Evolutionary conservation across 2,888 invertebrate genomes (phyloP).

Genomic region (Exephanes ischioxanthus): DNA sequence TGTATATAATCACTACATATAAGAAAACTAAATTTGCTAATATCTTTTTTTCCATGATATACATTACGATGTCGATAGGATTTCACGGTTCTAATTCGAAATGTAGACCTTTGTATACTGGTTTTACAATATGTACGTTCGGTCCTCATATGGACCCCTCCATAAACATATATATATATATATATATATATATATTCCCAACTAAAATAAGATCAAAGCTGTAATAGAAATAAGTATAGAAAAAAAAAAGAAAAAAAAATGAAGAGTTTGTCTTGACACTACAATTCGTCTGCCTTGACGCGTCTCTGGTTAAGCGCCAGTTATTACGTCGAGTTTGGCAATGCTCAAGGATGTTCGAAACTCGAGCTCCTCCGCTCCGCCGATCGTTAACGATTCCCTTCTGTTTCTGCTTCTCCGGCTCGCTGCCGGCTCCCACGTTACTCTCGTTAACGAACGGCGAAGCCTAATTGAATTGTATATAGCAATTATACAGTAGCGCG

Average conservation of each 20-base stretch:
- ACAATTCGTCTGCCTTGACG: conserved; percentile 35
- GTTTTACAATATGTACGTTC: no score
- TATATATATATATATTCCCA: not conserved
- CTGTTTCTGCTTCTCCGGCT: conserved; percentile 1
- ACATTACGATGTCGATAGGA: no score
- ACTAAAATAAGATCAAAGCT: not conserved
- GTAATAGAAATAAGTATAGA: not conserved
- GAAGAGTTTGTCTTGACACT: conserved; percentile 22
- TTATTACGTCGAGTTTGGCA: conserved; percentile 39
- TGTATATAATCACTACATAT: no score
- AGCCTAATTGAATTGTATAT: conserved; percentile 34
- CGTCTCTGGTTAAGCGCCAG: conserved; percentile 34
- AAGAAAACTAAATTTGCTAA: no score
- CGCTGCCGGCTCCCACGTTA: conserved; percentile 9
- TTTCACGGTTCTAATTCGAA: no score
- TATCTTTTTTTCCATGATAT: no score
- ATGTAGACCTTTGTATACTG: no score
- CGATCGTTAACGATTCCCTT: conserved; percentile 23
- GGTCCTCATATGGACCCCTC: no score
- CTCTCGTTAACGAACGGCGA: conserved; percentile 16
- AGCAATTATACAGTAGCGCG: not conserved
- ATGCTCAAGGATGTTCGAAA: conserved; percentile 30
- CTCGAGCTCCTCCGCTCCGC: conserved; percentile 16
- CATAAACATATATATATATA: no score
- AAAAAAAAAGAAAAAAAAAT: not conserved